A percentile compares a stretch with the other conserved stretches of the same genome.
phyloP scores from a whole-genome alignment of 2,888 invertebrate genomes.

The Osmoderma eremita region DNA sequence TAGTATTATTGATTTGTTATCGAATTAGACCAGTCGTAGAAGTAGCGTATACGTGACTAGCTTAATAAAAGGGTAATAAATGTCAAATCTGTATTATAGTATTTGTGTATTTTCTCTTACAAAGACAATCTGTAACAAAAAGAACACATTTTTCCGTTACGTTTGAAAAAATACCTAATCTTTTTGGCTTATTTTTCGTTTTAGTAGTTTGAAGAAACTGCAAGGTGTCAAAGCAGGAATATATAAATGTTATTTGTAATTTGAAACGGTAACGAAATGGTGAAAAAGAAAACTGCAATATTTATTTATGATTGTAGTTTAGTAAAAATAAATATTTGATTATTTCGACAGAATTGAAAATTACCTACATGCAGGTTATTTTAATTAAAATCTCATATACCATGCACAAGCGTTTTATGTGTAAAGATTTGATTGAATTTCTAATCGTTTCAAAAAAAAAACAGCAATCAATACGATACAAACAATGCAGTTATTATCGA shows the following conservation, averaged over 20 bases:
- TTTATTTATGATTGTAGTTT: too few relatives aligned
- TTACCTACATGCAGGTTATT: too few relatives aligned
- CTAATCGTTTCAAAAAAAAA: too few relatives aligned
- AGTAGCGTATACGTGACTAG: slow-evolving; percentile 1
- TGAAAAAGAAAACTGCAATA: not conserved
- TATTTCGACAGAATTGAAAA: too few relatives aligned
- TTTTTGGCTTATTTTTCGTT: not conserved
- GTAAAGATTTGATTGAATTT: too few relatives aligned
- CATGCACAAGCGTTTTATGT: too few relatives aligned
- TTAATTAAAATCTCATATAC: too few relatives aligned
- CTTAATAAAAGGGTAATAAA: slow-evolving; percentile 19
- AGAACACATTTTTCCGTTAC: too few relatives aligned
- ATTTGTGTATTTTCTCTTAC: slow-evolving; percentile 9
- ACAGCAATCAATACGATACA: not conserved
- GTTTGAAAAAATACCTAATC: too few relatives aligned
- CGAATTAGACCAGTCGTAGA: slow-evolving; percentile 2
- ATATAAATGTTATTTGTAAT: not conserved
- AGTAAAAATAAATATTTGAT: too few relatives aligned
- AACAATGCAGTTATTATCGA: slow-evolving; percentile 8
- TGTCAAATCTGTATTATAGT: not conserved
- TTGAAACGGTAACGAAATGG: too few relatives aligned
- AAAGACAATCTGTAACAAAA: slow-evolving; percentile 33
- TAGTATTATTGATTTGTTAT: slow-evolving; percentile 9
- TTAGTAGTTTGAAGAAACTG: slow-evolving; percentile 1
- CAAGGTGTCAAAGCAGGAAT: not conserved